Base-by-base conservation (phyloP, 2,797 vertebrate species). In the Pyrrhura leucotis region DNA sequence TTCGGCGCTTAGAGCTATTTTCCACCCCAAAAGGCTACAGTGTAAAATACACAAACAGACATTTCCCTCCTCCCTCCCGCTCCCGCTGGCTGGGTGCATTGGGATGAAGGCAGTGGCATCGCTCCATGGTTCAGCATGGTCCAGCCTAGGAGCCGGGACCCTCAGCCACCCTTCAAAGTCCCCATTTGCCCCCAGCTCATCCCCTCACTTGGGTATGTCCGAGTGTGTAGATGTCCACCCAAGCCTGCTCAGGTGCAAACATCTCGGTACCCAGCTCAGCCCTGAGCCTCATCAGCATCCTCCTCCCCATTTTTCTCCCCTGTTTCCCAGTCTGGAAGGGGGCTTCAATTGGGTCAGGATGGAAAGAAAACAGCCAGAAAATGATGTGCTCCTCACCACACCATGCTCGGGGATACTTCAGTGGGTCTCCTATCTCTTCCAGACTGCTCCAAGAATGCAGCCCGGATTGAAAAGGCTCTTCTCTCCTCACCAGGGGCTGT, bases 21-120 rank as follows among this genome's bases (percentile, higher is more conserved):
- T 97, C 95, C 93, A 93, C 84, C 94, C 93, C 90, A 94, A 80
- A 95, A 95, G 78, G 63, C 65, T 76, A 33, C 65, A 31, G 50
- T 33, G 63, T 40, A 93, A 80, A 61, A 90, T 71, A 90, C 10
- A 48, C 59, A 67, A 74, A 81, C 72, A 91, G 96, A 93, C 94
- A 96, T 63, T 11, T 93, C 82, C 88, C 76, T 42, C 59, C 88
- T 85, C 67, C 84, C 81, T 85, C 13, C 56, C 0, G 0, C 68
- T 40, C 2, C 20, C 1, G 1, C 1, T 0, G 16, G 54, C 51
- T 1, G 23, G 10, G 9, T 26, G 21, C 29, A 7, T 19, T 0
- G 12, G 8, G 86, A 54, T 6, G 62, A 21, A 35, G 85, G 48
- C 68, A 87, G 35, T 1, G 3, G 47, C 66, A 31, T 16, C 2